Evolutionary conservation across 2,113 vertebrate species (phyloP).

Genomic region (Lagopus leucura): DNA sequence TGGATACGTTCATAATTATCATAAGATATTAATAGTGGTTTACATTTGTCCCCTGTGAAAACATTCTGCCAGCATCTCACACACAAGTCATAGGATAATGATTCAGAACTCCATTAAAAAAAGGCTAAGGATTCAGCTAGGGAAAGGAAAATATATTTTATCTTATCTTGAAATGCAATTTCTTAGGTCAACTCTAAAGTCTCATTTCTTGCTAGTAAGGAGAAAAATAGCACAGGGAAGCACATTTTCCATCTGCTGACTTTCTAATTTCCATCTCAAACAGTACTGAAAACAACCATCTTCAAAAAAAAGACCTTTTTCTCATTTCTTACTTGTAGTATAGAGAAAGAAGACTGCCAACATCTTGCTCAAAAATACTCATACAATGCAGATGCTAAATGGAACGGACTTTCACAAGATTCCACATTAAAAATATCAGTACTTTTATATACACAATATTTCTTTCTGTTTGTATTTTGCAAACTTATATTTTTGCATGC

Average conservation of each 20-base stretch:
- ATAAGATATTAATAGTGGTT: neutral
- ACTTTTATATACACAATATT: neutral
- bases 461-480: neutral
- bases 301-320: neutral
- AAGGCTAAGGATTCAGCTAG: neutral
- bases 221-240: neutral
- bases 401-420: neutral
- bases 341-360: neutral
- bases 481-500: neutral
- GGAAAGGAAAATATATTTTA: neutral
- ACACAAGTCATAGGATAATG: neutral
- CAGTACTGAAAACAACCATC: neutral
- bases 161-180: slow-evolving; percentile 6
- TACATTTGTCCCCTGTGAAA: neutral
- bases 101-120: neutral
- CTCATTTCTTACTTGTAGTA: neutral
- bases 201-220: neutral
- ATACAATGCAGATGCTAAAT: neutral
- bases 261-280: slow-evolving; percentile 24
- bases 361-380: neutral
- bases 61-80: neutral
- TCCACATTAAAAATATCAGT: accelerated
- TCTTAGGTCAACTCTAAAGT: neutral
- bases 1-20: neutral
- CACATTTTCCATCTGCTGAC: neutral